Evolutionary conservation across 1,140 invertebrate genomes (phyloP), one percentile per base, ranked within the genome.

Genomic region (Halictus rubicundus): DNA sequence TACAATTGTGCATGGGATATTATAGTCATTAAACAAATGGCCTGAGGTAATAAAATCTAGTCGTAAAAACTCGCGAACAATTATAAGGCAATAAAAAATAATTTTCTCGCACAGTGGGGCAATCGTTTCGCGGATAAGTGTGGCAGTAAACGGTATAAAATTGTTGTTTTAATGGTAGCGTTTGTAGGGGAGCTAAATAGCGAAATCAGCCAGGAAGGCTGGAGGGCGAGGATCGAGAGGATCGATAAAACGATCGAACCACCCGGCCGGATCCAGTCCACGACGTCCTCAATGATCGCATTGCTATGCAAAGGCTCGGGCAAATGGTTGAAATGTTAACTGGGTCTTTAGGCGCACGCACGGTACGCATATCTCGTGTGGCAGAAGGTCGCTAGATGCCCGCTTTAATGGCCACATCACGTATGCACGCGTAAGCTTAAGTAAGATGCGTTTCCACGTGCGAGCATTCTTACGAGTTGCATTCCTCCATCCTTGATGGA

Each of bases 401-500:
- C 21, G 37, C 7, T n/a, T 77, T 81, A 81, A 81, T 46, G 49
- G 69, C 68, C 68, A 60, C 66, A 63, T 78, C 61, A 63, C 66
- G 49, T 59, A 77, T 42, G 27, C 52, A 60, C 27, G 52, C 68
- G 49, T 78, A 68, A 70, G 39, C 60, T 66, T 65, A 65, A 78
- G 60, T 37, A 69, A 68, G 19, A 81, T 63, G 74, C 66, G 23
- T 68, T 59, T 78, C 39, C 74, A 80, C 65, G 46, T 69, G 79
- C 68, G 68, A 60, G 74, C 74, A 76, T 78, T 81, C 79, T 64
- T 71, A 68, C 37, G 23, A 70, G 39, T 78, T 81, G 42, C 16
- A 81, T 78, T 57, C 54, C 54, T 57, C 54, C 54, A 57, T 57
- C 59, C 74, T 78, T 81, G 79, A 70, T 25, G 60, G 66, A 54